Evolutionary conservation across 1,140 invertebrate species (phyloP).

Genomic region (Semibalanus balanoides): DNA sequence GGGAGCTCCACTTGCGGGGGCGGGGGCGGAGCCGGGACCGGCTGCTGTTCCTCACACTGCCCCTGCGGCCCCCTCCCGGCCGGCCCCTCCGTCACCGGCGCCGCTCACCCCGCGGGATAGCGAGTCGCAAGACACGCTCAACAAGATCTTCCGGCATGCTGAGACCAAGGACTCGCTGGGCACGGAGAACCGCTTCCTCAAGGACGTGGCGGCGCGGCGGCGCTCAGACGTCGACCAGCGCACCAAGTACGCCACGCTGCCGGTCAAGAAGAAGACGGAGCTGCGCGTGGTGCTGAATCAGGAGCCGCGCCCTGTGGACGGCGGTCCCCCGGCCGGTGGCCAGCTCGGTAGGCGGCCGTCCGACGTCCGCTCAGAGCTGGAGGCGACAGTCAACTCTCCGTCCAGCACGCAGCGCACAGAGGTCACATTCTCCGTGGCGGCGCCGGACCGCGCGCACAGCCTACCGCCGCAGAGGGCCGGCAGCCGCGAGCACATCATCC

Average conservation of each 20-base stretch:
- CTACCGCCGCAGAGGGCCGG: conserved; percentile 13
- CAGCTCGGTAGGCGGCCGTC: too few species aligned
- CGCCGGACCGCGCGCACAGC: conserved; percentile 17
- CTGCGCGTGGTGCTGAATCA: conserved; percentile 38
- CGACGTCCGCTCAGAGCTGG: neutral
- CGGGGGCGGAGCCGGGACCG: neutral
- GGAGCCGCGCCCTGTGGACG: neutral
- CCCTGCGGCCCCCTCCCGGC: too few species aligned
- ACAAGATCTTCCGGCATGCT: neutral
- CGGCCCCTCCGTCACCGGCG: too few species aligned
- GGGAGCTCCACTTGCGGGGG: too few species aligned
- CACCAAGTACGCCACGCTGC: conserved; percentile 47
- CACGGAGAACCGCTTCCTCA: conserved; percentile 8
- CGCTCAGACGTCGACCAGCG: conserved; percentile 7
- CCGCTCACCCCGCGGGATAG: neutral
- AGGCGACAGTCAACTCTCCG: neutral
- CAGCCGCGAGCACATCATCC: conserved; percentile 6
- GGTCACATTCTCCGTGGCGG: conserved; percentile 40
- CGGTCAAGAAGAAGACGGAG: conserved; percentile 46
- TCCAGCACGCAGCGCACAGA: conserved; percentile 38
- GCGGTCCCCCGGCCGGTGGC: too few species aligned
- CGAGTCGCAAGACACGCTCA: neutral
- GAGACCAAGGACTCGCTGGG: neutral
- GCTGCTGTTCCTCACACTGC: neutral
- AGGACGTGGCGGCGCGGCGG: conserved; percentile 13